A percentile compares a stretch with the other conserved stretches of the same genome.
phyloP scores from a whole-genome alignment of 92 coral and sea anemone genomes.

The Actinostola sp. region DNA sequence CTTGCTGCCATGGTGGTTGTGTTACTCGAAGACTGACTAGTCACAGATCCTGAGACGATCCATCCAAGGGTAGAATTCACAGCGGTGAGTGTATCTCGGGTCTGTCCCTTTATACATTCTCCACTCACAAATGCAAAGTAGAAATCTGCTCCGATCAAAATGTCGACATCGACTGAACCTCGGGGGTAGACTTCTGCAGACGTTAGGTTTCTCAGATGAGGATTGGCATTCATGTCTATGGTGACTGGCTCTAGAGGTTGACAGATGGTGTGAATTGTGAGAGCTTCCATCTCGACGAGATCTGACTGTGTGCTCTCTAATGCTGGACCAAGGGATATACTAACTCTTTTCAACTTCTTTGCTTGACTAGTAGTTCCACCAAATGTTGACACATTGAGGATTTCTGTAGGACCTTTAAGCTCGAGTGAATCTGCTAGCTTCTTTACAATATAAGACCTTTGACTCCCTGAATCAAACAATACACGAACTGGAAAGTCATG shows the following conservation, averaged over 20 bases:
- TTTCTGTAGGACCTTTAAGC: constrained; percentile 37
- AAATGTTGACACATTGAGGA: constrained; percentile 37
- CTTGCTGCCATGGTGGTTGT: constrained; percentile 45
- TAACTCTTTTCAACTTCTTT: constrained; percentile 33
- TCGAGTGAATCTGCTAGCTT: constrained; percentile 34
- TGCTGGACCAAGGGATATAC: constrained; percentile 28
- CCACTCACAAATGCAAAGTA: constrained; percentile 27
- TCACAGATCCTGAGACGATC: constrained; percentile 48
- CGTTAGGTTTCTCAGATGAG: constrained; percentile 12
- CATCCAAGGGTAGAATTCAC: constrained; percentile 11
- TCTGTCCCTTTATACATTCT: constrained; percentile 21
- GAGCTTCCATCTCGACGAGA: constrained; percentile 48
- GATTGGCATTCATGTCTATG: constrained; percentile 10
- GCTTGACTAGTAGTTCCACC: constrained; percentile 44
- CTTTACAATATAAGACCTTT: constrained; percentile 42
- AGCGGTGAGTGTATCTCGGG: constrained; percentile 28
- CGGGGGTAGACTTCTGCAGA: constrained; percentile 27
- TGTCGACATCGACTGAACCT: constrained; percentile 22
- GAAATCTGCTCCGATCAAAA: constrained; percentile 31
- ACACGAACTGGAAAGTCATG: constrained; percentile 17
- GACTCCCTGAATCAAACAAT: constrained; percentile 42
- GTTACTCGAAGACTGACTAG: constrained; percentile 18
- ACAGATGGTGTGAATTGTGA: constrained; percentile 30
- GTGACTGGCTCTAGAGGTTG: constrained; percentile 27
- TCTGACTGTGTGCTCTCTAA: constrained; percentile 13